A percentile compares a stretch with the other conserved stretches of the same genome.
Evolutionary conservation across 30 jellyfish, hydroid and myxozoan genomes (phyloP).

Genomic region (Hydractinia symbiolongicarpus): DNA sequence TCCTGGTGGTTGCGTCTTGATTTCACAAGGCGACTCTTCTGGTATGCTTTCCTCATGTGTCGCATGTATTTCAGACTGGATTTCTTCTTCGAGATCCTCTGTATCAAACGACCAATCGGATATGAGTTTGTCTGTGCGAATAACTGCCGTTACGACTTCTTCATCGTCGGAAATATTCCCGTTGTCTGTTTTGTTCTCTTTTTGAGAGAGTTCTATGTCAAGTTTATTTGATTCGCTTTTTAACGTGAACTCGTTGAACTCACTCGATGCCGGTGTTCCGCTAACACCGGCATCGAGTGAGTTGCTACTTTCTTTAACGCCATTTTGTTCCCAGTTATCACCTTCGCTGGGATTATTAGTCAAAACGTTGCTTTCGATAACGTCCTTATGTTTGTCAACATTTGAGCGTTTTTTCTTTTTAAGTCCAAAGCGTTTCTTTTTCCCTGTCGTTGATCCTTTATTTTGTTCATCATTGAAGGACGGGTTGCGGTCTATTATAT

Average conservation of each 20-base stretch:
- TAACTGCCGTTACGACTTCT: not conserved
- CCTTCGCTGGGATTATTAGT: too few relatives aligned
- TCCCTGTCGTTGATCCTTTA: not conserved
- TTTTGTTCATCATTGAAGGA: not conserved
- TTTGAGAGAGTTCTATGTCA: not conserved
- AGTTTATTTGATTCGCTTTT: not conserved
- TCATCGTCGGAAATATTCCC: not conserved
- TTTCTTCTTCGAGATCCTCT: not conserved
- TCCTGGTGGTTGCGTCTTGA: too few relatives aligned
- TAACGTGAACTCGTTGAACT: too few relatives aligned
- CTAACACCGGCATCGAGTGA: too few relatives aligned
- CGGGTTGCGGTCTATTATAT: slow-evolving; percentile 17
- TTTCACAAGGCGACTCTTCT: not conserved
- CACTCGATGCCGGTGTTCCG: too few relatives aligned
- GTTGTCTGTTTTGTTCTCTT: not conserved
- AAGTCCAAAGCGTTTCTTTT: not conserved
- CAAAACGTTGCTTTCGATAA: not conserved
- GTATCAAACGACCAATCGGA: slow-evolving; percentile 17
- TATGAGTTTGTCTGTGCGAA: not conserved
- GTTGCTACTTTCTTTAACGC: too few relatives aligned
- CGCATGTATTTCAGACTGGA: not conserved
- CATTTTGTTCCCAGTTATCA: too few relatives aligned
- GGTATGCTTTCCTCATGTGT: slow-evolving; percentile 4
- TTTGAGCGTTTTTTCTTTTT: slow-evolving; percentile 5
- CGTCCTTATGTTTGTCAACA: not conserved